Percentiles rank a stretch among this genome's conserved stretches.
phyloP scores from a whole-genome alignment of 1,140 invertebrate species.

The Megalopta genalis region DNA sequence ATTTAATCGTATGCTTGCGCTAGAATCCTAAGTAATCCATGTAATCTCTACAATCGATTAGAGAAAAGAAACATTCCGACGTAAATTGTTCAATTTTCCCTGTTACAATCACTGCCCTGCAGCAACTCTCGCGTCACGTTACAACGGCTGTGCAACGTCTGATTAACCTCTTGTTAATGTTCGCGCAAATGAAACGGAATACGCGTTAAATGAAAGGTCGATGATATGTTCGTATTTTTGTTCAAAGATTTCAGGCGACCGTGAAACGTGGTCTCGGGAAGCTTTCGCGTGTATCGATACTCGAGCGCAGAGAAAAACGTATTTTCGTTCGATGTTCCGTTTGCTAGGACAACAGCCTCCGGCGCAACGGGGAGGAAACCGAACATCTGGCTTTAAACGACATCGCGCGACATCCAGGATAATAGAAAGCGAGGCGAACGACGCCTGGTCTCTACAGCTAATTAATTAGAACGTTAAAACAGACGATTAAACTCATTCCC shows the following conservation, averaged over 20 bases:
- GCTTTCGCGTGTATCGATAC: neutral
- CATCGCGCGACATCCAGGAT: neutral
- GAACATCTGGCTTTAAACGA: no score
- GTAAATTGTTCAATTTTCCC: neutral
- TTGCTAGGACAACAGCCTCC: no score
- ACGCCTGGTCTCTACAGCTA: neutral
- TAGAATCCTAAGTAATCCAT: no score
- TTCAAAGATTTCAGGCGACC: neutral
- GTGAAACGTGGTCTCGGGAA: neutral
- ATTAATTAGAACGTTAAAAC: slow-evolving; percentile 16
- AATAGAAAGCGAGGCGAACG: slow-evolving; percentile 8
- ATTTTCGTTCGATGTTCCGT: neutral
- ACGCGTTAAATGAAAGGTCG: neutral
- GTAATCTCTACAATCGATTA: neutral
- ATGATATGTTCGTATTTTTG: neutral
- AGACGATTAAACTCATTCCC: slow-evolving; percentile 17
- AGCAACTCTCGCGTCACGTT: neutral
- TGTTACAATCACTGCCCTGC: neutral
- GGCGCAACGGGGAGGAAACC: neutral
- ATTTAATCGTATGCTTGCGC: neutral
- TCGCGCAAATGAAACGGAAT: no score
- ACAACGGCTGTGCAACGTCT: neutral
- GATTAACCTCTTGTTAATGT: no score
- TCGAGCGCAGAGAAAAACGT: neutral
- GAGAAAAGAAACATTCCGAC: neutral